These are phyloP conservation scores for Eupithecia exiguata DNA, from an alignment of 2,888 invertebrate species.

Conservation along the genomic window DNA sequence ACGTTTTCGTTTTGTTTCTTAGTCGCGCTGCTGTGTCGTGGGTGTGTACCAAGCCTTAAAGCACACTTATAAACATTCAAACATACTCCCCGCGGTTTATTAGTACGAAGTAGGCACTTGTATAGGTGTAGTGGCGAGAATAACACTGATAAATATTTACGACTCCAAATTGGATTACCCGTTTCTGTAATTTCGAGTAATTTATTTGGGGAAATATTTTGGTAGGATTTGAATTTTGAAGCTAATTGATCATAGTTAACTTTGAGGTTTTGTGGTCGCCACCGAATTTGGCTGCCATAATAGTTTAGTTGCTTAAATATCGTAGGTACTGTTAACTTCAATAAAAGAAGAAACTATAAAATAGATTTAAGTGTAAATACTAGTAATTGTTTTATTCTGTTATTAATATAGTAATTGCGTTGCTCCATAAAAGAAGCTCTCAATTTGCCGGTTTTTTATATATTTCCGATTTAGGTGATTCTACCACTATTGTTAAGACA, in stretches of 20 bases:
- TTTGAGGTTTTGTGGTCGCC: neutral
- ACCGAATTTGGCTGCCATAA: neutral
- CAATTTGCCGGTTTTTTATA: too few relatives aligned
- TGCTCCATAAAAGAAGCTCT: too few relatives aligned
- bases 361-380: too few relatives aligned
- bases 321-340: neutral
- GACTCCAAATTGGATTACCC: conserved; percentile 43
- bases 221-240: conserved; percentile 5
- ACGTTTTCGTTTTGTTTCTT: neutral
- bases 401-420: too few relatives aligned
- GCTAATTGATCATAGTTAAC: neutral
- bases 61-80: conserved; percentile 62
- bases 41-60: conserved; percentile 31
- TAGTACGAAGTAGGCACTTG: conserved; percentile 43
- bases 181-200: conserved; percentile 29
- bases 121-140: conserved; percentile 34
- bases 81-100: conserved; percentile 53
- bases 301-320: neutral
- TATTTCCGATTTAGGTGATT: neutral
- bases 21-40: neutral
- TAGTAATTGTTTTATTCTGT: too few relatives aligned
- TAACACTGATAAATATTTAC: conserved; percentile 47
- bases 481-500: neutral
- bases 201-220: conserved; percentile 16
- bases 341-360: neutral